A percentile compares a stretch with the other conserved stretches of the same genome.
Conservation (phyloP, 23 tunicate genomes). For the Ciona savignyi region DNA sequence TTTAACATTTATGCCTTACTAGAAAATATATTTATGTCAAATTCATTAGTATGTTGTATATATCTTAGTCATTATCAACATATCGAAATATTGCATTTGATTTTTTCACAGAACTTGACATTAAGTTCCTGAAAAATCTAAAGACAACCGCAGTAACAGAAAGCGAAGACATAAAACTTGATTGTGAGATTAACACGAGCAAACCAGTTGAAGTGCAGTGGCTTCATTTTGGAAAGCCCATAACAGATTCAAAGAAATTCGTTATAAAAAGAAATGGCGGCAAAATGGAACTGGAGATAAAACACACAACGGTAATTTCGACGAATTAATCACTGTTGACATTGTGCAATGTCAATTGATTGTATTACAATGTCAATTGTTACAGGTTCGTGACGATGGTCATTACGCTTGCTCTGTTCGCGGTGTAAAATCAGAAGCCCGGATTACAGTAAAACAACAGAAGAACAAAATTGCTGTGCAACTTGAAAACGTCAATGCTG, state of each 20-base stretch:
- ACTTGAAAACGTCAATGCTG: conserved; percentile 45
- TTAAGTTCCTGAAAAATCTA: conserved; percentile 49
- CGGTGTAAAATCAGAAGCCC: conserved; percentile 29
- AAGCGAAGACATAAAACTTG: conserved; percentile 51
- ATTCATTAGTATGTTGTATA: no score
- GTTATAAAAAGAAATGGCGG: conserved; percentile 20
- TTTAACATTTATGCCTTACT: background rate
- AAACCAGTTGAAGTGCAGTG: conserved; percentile 55
- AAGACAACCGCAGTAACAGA: conserved; percentile 26
- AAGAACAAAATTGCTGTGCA: conserved; percentile 57
- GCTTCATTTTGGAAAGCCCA: conserved; percentile 45
- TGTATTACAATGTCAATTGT: no score
- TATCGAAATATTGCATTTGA: background rate
- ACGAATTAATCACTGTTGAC: no score
- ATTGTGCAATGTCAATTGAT: no score
- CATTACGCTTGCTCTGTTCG: conserved; percentile 53
- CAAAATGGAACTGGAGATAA: conserved; percentile 42
- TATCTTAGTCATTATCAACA: no score
- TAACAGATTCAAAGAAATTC: conserved; percentile 18
- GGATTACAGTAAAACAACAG: conserved; percentile 49
- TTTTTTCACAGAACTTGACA: conserved; percentile 37
- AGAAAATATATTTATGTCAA: background rate
- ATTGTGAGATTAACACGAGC: conserved; percentile 64
- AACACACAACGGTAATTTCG: conserved; percentile 25
- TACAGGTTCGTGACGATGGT: conserved; percentile 77